Percentiles rank a stretch among this genome's conserved stretches.
These are phyloP conservation scores for Cassiopea xamachana DNA, from an alignment of 30 jellyfish, hydroid and myxozoan species.

Conservation along the genomic window DNA sequence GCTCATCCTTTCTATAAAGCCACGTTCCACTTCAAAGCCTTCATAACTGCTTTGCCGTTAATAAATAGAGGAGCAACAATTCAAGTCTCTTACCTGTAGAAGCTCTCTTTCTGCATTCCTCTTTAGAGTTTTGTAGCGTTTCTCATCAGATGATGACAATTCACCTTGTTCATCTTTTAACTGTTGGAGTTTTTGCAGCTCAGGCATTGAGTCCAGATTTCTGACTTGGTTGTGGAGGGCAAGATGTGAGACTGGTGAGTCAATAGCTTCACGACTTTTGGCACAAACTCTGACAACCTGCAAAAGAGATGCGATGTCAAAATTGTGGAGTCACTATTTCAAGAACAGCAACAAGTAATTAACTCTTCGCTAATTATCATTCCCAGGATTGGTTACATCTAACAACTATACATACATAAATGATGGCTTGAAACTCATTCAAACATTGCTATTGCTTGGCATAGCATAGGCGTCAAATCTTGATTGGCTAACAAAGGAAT, in stretches of 20 bases:
- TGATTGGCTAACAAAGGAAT: no score
- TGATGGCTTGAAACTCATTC: no score
- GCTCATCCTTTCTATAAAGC: no score
- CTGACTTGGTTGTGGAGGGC: constrained; percentile 98
- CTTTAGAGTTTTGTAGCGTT: constrained; percentile 89
- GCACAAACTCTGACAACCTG: constrained; percentile 99
- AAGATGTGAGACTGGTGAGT: constrained; percentile 91
- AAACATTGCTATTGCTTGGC: no score
- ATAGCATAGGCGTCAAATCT: no score
- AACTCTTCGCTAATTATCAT: no score
- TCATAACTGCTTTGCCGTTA: no score
- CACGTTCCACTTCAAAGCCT: no score
- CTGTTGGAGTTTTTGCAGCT: constrained; percentile 92
- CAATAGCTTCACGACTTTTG: constrained; percentile 99
- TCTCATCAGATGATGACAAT: constrained; percentile 95
- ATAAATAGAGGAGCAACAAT: no score
- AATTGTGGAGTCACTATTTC: neutral
- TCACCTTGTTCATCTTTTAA: constrained; percentile 99
- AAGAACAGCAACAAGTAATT: no score
- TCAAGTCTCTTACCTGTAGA: constrained; percentile 68
- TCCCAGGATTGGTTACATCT: no score
- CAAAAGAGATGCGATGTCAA: neutral
- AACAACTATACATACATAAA: no score
- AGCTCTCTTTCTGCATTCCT: constrained; percentile 97
- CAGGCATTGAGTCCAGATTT: constrained; percentile 97